These are phyloP conservation scores for Danio aesculapii DNA, from an alignment of 2,797 vertebrate species.

Conservation along the genomic window DNA sequence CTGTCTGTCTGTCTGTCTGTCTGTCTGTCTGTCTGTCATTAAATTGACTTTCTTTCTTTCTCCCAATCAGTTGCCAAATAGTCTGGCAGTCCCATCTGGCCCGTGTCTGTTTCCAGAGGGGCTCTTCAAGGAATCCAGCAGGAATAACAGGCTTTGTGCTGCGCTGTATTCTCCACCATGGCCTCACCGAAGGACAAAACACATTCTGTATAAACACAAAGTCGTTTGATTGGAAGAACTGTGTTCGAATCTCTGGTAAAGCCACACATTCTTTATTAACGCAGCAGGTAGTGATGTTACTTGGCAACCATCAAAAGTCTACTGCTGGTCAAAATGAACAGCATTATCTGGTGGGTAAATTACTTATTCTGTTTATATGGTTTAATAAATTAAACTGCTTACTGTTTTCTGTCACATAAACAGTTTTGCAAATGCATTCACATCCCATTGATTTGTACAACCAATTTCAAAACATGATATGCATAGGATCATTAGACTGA, in stretches of 20 bases:
- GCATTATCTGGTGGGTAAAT: no score
- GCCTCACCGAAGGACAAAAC: background rate
- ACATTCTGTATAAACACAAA: background rate
- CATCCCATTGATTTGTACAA: no score
- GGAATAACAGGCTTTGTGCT: conserved; percentile 20
- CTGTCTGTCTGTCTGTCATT: conserved; percentile 35
- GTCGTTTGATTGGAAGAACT: background rate
- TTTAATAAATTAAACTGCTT: no score
- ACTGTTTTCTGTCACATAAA: no score
- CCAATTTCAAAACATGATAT: no score
- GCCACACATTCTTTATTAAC: no score
- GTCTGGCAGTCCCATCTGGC: conserved; percentile 70
- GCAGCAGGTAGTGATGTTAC: no score
- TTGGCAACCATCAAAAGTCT: no score
- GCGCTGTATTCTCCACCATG: background rate
- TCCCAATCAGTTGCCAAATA: conserved; percentile 63
- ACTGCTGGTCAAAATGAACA: no score
- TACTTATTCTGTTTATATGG: no score
- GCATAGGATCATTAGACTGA: no score
- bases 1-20: conserved; percentile 37
- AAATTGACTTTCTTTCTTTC: background rate
- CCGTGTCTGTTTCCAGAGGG: conserved; percentile 58
- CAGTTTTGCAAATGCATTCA: no score
- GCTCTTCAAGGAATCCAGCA: conserved; percentile 55
- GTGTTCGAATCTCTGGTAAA: background rate